These are phyloP conservation scores for Armadillidium nasatum DNA, from an alignment of 1,140 invertebrate species.

Conservation along the genomic window DNA sequence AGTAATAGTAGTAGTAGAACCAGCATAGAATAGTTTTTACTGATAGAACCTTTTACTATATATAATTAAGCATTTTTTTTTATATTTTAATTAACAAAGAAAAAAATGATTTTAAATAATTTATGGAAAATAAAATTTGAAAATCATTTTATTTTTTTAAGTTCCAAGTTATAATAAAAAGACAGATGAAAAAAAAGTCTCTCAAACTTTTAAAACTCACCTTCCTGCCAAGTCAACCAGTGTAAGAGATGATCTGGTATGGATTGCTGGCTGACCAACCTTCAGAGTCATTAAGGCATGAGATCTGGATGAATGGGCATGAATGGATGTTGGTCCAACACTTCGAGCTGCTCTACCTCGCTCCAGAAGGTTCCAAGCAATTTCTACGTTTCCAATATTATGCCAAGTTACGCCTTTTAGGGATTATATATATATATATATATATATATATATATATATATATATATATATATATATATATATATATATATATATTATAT, in stretches of 20 bases:
- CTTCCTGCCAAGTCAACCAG: slow-evolving; percentile 65
- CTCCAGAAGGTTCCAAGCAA: slow-evolving; percentile 49
- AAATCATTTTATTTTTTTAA: no score
- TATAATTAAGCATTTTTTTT: no score
- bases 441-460: neutral
- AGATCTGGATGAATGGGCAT: slow-evolving; percentile 59
- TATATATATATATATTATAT: neutral
- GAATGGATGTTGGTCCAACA: slow-evolving; percentile 59
- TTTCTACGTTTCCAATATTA: slow-evolving; percentile 51
- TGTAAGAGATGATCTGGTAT: slow-evolving; percentile 56
- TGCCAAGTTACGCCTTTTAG: slow-evolving; percentile 56
- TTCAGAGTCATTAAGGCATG: slow-evolving; percentile 60
- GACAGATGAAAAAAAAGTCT: no score
- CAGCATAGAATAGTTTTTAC: no score
- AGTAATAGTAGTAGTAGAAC: no score
- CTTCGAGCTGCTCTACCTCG: slow-evolving; percentile 36
- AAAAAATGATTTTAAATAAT: no score
- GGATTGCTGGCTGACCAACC: slow-evolving; percentile 47
- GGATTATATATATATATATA: neutral
- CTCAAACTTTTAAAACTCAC: slow-evolving; percentile 44
- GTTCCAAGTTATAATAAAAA: no score
- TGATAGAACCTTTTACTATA: no score
- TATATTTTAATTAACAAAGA: no score
- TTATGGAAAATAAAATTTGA: no score
- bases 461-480: neutral